These are phyloP conservation scores for Clepsis dumicolana DNA, from an alignment of 2,888 invertebrate species.

Conservation along the genomic window DNA sequence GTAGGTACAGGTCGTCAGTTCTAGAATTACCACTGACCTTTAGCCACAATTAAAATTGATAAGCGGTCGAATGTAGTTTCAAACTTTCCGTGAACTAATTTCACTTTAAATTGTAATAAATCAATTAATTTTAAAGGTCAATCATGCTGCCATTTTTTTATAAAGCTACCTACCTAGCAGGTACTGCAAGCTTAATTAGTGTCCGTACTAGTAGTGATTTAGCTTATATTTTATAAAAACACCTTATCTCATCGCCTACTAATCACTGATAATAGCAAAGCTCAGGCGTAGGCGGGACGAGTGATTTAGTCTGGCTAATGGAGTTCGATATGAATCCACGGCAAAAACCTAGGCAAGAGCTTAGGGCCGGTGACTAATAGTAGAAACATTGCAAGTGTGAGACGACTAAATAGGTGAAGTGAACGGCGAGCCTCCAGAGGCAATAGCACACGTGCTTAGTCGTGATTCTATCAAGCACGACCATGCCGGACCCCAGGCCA, in stretches of 20 bases:
- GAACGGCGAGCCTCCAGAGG: conserved; percentile 80
- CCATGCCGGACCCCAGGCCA: conserved; percentile 72
- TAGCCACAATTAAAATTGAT: conserved; percentile 42
- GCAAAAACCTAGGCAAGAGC: conserved; percentile 48
- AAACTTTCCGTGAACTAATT: conserved; percentile 34
- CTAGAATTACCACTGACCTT: conserved; percentile 42
- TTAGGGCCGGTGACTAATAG: conserved; percentile 69
- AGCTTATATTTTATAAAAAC: neutral
- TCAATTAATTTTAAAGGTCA: neutral
- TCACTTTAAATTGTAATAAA: conserved; percentile 3
- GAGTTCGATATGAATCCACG: conserved; percentile 16
- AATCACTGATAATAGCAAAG: conserved; percentile 27
- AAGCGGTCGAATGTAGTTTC: conserved; percentile 28
- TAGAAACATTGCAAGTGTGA: conserved; percentile 71
- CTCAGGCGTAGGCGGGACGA: conserved; percentile 17
- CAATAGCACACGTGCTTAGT: conserved; percentile 76
- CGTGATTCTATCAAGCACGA: conserved; percentile 76
- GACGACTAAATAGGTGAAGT: conserved; percentile 79
- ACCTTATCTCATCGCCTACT: conserved; percentile 13
- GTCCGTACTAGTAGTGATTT: neutral
- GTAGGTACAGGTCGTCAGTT: conserved; percentile 27
- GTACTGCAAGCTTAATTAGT: neutral
- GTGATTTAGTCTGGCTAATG: conserved; percentile 11
- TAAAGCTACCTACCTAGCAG: neutral
- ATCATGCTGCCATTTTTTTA: too few relatives aligned